phyloP scores from a whole-genome alignment of 2,113 vertebrate species.

The Dinomys branickii region DNA sequence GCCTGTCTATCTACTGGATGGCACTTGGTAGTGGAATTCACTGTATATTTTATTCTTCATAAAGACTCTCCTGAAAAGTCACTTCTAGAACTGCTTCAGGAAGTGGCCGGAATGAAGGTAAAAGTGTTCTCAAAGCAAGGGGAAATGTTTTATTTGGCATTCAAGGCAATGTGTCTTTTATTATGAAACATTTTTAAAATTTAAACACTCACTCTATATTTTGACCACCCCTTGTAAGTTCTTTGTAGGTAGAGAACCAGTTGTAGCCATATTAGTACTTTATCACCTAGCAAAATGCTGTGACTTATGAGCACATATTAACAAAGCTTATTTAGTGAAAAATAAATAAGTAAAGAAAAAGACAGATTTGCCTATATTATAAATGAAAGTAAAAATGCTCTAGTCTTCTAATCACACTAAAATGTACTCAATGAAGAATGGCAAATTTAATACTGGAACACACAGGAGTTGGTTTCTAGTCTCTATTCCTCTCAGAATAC shows the following conservation, averaged over 20 bases:
- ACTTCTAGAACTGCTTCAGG: not conserved
- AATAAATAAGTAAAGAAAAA: constrained; percentile 26
- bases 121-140: not conserved
- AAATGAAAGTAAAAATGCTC: not conserved
- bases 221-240: not conserved
- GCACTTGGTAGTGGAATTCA: not conserved
- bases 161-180: not conserved
- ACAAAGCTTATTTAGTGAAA: not conserved
- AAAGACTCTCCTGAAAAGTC: not conserved
- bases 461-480: not conserved
- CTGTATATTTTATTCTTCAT: not conserved
- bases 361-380: not conserved
- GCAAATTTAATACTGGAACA: not conserved
- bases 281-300: not conserved
- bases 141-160: not conserved
- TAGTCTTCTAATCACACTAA: not conserved
- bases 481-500: not conserved
- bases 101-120: not conserved
- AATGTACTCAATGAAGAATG: not conserved
- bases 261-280: not conserved
- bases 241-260: not conserved
- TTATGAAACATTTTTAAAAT: not conserved
- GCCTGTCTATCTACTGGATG: not conserved
- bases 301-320: not conserved
- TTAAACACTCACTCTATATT: not conserved